Evolutionary conservation across 2,888 invertebrate genomes (phyloP).

Genomic region (Caenorhabditis plicata): DNA sequence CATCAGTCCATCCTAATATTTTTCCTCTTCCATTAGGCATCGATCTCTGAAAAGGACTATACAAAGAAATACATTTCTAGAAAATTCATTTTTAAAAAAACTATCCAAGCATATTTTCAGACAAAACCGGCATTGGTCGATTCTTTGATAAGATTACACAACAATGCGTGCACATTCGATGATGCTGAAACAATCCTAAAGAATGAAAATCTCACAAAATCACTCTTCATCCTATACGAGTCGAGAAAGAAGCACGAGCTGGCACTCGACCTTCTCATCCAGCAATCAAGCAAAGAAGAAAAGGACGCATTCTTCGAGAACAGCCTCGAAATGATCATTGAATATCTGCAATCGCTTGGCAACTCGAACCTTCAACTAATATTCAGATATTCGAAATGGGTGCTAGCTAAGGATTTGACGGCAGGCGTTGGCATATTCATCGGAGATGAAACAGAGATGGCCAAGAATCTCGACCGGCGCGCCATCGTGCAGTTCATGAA

Average conservation of each 20-base stretch:
- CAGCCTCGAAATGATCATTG: constrained; percentile 82
- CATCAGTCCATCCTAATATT: no score
- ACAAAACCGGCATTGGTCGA: constrained; percentile 93
- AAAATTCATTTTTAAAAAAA: no score
- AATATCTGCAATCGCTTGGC: constrained; percentile 72
- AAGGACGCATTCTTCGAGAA: constrained; percentile 70
- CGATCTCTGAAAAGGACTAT: no score
- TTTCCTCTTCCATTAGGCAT: no score
- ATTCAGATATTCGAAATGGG: constrained; percentile 90
- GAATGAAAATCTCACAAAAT: constrained; percentile 68
- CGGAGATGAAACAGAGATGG: constrained; percentile 77
- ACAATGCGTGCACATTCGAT: constrained; percentile 85
- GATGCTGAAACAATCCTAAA: constrained; percentile 88
- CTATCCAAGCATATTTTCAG: no score
- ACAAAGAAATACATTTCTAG: no score
- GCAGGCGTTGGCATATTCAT: constrained; percentile 87
- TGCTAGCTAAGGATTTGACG: constrained; percentile 81
- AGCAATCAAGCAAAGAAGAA: constrained; percentile 73
- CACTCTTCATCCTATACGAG: constrained; percentile 91
- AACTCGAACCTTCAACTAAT: constrained; percentile 82
- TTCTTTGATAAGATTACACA: constrained; percentile 80
- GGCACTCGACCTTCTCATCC: constrained; percentile 83
- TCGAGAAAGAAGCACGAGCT: constrained; percentile 88
- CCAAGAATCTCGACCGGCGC: constrained; percentile 84
- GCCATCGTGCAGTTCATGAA: constrained; percentile 84